Base-by-base conservation (phyloP, 1,140 invertebrate genomes). In the Leptinotarsa defecta region DNA sequence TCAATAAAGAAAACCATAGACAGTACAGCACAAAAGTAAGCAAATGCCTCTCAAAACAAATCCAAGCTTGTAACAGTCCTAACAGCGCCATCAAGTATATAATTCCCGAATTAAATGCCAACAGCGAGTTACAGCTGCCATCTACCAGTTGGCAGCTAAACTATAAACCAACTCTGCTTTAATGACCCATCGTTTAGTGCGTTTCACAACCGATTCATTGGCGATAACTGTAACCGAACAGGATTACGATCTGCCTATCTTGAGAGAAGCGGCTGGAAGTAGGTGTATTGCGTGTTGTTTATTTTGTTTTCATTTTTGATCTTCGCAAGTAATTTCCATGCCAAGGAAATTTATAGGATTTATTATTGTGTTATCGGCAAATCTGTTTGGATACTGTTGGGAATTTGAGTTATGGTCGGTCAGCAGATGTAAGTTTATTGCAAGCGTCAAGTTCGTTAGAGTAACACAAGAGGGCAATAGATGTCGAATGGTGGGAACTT, bases 91-190 rank as follows among this genome's bases (percentile, higher is more conserved):
- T 20, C 69, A 22, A 19, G 48, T 71, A 22, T 52, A 22, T 61
- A 20, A 71, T 57, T 19, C 69, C 17, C 48, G 69, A 71, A 71
- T 19, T 71, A 71, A 71, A 19, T 71, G 69, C 48, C 20, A 6
- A 22, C 20, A n/a, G 34, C 57, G 20, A 48, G 17, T 52, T 34
- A 68, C 69, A 22, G 57, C 48, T 57, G 78, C 78, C 78, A 77
- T 74, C 78, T 79, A 79, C 74, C 73, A 69, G 76, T 76, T 74
- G 76, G 71, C 71, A 71, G 76, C 72, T 71, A 63, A 77, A 79
- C 78, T 77, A 79, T 77, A 79, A 77, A 77, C 17, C 43, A 74
- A 73, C 70, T 68, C 74, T 73, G 67, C 67, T 76, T 52, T 65
- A 65, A 76, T 34, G 71, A 61, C 61, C 8, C 65, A 13, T 72